Conservation (phyloP, 35 echinoderm and acorn worm species). For the Stichopus chloronotus region DNA sequence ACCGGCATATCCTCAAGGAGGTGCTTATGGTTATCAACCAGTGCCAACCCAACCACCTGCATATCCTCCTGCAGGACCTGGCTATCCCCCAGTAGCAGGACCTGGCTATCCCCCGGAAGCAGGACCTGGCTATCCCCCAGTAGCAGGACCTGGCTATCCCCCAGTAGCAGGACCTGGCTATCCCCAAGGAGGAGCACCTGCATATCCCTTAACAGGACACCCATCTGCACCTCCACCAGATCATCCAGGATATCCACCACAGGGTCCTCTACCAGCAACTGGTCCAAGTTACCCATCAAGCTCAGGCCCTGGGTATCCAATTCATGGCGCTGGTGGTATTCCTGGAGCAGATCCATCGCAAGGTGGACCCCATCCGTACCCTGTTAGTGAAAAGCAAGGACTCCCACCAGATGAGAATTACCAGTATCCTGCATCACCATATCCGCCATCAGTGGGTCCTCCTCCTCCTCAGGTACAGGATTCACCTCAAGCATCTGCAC, state of each 20-base stretch:
- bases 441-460: not conserved
- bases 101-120: not conserved
- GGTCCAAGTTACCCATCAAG: not conserved
- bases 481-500: not conserved
- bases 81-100: not conserved
- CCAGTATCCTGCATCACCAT: not conserved
- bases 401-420: not conserved
- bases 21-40: not conserved
- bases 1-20: not conserved
- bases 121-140: not conserved
- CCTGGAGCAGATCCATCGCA: not conserved
- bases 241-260: slow-evolving; percentile 1
- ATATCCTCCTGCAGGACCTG: slow-evolving; percentile 1
- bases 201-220: not conserved
- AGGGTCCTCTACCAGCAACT: not conserved
- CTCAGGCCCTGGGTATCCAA: not conserved
- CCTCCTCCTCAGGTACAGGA: not conserved
- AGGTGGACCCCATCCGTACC: not conserved
- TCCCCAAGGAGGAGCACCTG: not conserved
- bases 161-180: not conserved
- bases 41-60: not conserved
- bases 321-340: not conserved
- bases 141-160: not conserved
- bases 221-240: not conserved
- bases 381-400: not conserved